Percentiles rank a stretch among this genome's conserved stretches.
Evolutionary conservation across 2,113 vertebrate species (phyloP).

Genomic region (Oryzias melastigma): DNA sequence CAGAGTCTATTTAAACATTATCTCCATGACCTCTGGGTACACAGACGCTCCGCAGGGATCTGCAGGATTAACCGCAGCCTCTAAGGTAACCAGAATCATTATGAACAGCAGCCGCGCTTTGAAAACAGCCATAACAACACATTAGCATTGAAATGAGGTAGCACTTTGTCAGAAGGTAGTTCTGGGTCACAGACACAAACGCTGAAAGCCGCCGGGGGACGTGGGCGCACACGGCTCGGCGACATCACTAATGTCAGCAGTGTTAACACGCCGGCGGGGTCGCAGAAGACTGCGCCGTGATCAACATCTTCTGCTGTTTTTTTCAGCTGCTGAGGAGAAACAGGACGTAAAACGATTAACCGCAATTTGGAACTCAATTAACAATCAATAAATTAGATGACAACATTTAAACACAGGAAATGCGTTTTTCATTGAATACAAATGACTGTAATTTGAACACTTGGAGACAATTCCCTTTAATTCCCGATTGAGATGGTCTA

Average conservation of each 20-base stretch:
- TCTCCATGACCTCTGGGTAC: constrained; percentile 63
- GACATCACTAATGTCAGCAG: constrained; percentile 40
- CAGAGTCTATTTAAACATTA: constrained; percentile 65
- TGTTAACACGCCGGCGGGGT: not conserved
- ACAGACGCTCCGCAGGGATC: constrained; percentile 55
- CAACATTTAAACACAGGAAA: too few relatives aligned
- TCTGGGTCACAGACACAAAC: constrained; percentile 59
- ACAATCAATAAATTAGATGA: too few relatives aligned
- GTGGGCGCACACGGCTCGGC: constrained; percentile 11
- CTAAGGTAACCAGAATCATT: constrained; percentile 65
- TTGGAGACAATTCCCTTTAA: too few relatives aligned
- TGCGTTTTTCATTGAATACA: too few relatives aligned
- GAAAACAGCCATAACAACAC: constrained; percentile 52
- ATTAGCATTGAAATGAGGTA: constrained; percentile 73
- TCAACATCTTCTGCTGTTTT: too few relatives aligned
- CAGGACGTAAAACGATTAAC: too few relatives aligned
- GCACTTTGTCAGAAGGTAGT: constrained; percentile 44
- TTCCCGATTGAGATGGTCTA: too few relatives aligned
- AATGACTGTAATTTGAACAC: too few relatives aligned
- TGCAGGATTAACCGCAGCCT: constrained; percentile 61
- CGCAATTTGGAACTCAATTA: too few relatives aligned
- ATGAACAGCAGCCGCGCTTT: constrained; percentile 59
- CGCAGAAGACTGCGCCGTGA: too few relatives aligned
- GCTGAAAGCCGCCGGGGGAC: constrained; percentile 42
- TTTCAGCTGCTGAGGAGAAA: too few relatives aligned